phyloP scores from a whole-genome alignment of 2,797 vertebrate species.

The Muraenolepis orangiensis region DNA sequence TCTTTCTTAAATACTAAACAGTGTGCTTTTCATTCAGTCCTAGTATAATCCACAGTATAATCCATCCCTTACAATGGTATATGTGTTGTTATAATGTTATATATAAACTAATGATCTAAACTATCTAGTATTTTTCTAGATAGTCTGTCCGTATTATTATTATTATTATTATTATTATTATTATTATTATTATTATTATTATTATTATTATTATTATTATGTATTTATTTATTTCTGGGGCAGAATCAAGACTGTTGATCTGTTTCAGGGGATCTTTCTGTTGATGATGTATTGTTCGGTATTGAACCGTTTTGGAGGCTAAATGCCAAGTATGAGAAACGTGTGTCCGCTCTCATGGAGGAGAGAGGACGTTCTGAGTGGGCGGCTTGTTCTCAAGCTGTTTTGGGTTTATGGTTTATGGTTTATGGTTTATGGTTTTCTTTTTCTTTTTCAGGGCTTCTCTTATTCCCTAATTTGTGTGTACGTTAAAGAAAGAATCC shows the following conservation, averaged over 20 bases:
- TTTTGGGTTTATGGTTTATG: slow-evolving; percentile 68
- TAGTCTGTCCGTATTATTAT: too few species aligned
- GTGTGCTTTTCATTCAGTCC: background rate
- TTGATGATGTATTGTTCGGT: slow-evolving; percentile 43
- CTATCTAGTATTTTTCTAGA: background rate
- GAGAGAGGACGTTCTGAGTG: slow-evolving; percentile 80
- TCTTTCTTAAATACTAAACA: background rate
- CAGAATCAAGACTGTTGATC: background rate
- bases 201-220: background rate
- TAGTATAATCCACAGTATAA: too few species aligned
- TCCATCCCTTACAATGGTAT: too few species aligned
- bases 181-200: background rate
- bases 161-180: background rate
- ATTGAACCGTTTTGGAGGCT: slow-evolving; percentile 57
- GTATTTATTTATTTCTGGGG: slow-evolving; percentile 14
- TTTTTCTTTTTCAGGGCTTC: too few species aligned
- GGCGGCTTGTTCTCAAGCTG: slow-evolving; percentile 78
- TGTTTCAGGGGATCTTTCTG: slow-evolving; percentile 25
- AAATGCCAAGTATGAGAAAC: slow-evolving; percentile 71
- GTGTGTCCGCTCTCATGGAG: slow-evolving; percentile 67
- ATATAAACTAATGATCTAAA: too few species aligned
- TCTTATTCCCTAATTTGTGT: too few species aligned
- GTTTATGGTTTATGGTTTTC: slow-evolving; percentile 22
- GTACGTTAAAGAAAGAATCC: too few species aligned
- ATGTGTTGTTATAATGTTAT: too few species aligned